Conservation (phyloP, 2,888 invertebrate genomes). For the Parnassius smintheus region DNA sequence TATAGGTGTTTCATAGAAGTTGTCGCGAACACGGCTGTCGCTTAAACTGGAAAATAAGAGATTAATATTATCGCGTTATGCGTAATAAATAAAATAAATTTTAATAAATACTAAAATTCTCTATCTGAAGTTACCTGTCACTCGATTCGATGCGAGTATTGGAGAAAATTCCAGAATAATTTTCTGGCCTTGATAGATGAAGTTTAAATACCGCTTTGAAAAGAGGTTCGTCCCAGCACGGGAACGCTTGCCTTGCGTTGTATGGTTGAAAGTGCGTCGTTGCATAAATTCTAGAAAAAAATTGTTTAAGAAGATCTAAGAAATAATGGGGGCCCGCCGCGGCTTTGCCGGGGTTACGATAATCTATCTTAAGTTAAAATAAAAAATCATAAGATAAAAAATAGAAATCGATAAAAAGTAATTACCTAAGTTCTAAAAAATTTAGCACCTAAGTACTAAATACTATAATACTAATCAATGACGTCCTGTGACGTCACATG, state of each 20-base stretch:
- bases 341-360: too few relatives aligned
- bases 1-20: constrained; percentile 78
- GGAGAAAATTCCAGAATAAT: constrained; percentile 75
- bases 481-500: too few relatives aligned
- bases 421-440: too few relatives aligned
- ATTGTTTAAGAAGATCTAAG: not conserved
- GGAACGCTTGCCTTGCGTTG: constrained; percentile 90
- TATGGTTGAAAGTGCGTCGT: constrained; percentile 91
- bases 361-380: too few relatives aligned
- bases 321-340: too few relatives aligned
- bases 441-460: too few relatives aligned
- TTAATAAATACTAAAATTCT: not conserved
- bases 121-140: constrained; percentile 40
- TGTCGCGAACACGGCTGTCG: constrained; percentile 42
- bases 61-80: not conserved
- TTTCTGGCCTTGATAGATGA: constrained; percentile 80
- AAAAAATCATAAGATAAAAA: too few relatives aligned
- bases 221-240: constrained; percentile 93
- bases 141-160: constrained; percentile 78
- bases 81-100: not conserved
- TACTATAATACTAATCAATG: too few relatives aligned
- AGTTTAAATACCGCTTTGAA: constrained; percentile 89
- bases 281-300: constrained; percentile 61
- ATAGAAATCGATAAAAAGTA: too few relatives aligned
- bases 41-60: constrained; percentile 37